Conservation (phyloP, 2,113 vertebrate species). For the Haplochromis vanheusdeni region DNA sequence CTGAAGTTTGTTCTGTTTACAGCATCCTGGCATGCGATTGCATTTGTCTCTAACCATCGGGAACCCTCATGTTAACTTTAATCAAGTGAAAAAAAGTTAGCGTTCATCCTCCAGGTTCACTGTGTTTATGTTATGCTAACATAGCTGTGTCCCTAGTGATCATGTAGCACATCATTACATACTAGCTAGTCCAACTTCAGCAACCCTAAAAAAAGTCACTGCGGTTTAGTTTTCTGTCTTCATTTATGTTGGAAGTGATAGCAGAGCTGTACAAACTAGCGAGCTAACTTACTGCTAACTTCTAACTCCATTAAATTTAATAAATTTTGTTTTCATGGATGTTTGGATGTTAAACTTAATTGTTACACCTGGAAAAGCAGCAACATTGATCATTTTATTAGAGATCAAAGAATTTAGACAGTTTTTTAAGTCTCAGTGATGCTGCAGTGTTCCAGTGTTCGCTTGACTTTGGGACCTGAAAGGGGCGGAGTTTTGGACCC, state of each 20-base stretch:
- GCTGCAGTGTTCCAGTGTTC: background rate
- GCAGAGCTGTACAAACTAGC: background rate
- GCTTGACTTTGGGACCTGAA: background rate
- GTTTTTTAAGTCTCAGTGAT: background rate
- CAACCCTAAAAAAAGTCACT: background rate
- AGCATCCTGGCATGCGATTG: background rate
- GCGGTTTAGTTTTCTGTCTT: background rate
- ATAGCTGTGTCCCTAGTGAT: background rate
- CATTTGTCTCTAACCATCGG: background rate
- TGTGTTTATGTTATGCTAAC: background rate
- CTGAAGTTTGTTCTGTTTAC: background rate
- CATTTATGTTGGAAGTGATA: background rate
- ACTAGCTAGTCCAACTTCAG: background rate
- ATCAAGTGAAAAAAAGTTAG: background rate
- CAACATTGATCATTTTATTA: background rate
- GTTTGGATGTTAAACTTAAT: background rate
- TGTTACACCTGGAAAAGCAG: background rate
- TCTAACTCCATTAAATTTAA: background rate
- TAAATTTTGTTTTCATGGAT: background rate
- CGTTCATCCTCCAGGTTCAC: background rate
- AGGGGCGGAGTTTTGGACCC: fast-evolving
- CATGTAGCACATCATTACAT: background rate
- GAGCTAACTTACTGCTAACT: background rate
- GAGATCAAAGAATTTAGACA: background rate
- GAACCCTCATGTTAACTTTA: background rate